Conservation (phyloP, 30 jellyfish, hydroid and myxozoan genomes). For the Catostylus mosaicus region DNA sequence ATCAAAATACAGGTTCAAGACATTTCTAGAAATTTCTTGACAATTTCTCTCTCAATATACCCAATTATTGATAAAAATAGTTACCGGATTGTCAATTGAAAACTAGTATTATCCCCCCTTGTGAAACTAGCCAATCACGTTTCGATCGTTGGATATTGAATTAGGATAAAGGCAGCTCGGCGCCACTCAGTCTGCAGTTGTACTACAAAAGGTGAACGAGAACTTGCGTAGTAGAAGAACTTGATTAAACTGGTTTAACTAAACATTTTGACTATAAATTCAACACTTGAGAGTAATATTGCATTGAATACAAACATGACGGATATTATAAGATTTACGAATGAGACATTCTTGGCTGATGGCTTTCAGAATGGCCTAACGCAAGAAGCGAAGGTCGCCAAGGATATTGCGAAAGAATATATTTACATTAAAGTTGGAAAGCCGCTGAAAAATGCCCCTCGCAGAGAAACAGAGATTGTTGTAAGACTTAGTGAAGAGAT, state of each 20-base stretch:
- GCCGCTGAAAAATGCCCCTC: slow-evolving; percentile 70
- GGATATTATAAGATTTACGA: slow-evolving; percentile 47
- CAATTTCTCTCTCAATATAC: no score
- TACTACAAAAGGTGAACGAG: background rate
- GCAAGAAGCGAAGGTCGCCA: slow-evolving; percentile 93
- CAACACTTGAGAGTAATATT: background rate
- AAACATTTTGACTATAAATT: background rate
- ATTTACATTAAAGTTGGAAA: slow-evolving; percentile 81
- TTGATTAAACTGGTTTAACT: background rate
- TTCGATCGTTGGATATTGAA: background rate
- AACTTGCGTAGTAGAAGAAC: background rate
- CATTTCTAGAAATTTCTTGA: no score
- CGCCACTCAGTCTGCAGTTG: background rate
- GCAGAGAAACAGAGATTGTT: slow-evolving; percentile 89
- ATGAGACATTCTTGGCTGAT: slow-evolving; percentile 58
- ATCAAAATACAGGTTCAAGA: no score
- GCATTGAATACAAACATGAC: slow-evolving; percentile 18
- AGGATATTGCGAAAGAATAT: slow-evolving; percentile 88
- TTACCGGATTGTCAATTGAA: no score
- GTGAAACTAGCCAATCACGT: background rate
- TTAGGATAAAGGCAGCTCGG: background rate
- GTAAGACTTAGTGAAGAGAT: slow-evolving; percentile 84
- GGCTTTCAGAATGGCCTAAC: slow-evolving; percentile 58
- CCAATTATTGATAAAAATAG: no score
- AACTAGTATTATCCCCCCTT: background rate